A percentile compares a stretch with the other conserved stretches of the same genome.
phyloP scores from a whole-genome alignment of 2,113 vertebrate species.

The Rafetus swinhoei region DNA sequence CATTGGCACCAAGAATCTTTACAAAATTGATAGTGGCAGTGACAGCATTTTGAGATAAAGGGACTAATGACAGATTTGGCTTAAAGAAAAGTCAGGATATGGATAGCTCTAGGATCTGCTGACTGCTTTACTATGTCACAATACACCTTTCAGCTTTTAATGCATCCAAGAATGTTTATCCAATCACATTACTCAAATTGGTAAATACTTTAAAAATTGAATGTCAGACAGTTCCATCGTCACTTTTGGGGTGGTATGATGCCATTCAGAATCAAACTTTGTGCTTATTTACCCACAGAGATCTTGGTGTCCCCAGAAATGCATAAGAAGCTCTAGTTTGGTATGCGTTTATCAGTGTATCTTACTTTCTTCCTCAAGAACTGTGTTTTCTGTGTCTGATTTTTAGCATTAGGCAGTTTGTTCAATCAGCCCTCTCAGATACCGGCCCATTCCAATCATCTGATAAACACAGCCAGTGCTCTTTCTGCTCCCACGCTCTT shows the following conservation, averaged over 20 bases:
- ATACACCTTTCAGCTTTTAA: not conserved
- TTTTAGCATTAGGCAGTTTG: slow-evolving; percentile 82
- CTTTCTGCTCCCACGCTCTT: slow-evolving; percentile 92
- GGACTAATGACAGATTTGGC: accelerated
- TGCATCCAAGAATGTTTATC: not conserved
- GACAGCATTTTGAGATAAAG: not conserved
- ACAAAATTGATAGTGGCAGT: not conserved
- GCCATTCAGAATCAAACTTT: not conserved
- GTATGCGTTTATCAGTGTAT: accelerated
- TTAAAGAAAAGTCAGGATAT: not conserved
- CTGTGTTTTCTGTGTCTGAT: not conserved
- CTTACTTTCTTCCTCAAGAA: not conserved
- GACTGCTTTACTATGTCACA: not conserved
- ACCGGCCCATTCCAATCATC: slow-evolving; percentile 88
- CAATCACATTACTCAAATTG: not conserved
- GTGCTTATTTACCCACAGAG: not conserved
- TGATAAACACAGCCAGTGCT: slow-evolving; percentile 96
- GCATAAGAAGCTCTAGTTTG: not conserved
- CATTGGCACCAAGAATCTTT: not conserved
- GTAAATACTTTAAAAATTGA: not conserved
- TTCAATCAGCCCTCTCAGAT: slow-evolving; percentile 88
- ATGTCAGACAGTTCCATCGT: not conserved
- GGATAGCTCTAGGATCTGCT: not conserved
- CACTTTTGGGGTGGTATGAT: not conserved
- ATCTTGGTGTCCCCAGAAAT: not conserved